These are phyloP conservation scores for Scolopax mira DNA, from an alignment of 2,113 vertebrate genomes.

Conservation along the genomic window DNA sequence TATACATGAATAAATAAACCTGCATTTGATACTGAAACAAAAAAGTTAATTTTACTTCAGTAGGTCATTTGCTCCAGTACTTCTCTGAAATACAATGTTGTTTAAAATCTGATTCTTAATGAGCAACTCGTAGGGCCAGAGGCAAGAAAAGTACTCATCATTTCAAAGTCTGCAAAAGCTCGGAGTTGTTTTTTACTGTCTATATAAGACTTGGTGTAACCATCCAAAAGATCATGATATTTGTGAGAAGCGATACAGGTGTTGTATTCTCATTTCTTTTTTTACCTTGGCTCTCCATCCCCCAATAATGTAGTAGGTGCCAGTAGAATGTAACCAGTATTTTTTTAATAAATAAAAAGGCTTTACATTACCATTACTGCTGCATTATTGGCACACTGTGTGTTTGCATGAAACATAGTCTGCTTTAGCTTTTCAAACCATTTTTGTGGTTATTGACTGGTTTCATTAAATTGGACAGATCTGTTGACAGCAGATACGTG, in stretches of 20 bases:
- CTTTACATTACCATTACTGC: neutral
- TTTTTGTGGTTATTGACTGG: constrained; percentile 23
- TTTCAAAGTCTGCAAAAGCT: neutral
- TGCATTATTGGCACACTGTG: constrained; percentile 7
- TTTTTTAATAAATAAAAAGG: constrained; percentile 45
- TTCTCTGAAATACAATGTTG: neutral
- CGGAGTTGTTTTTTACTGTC: neutral
- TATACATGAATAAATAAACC: neutral
- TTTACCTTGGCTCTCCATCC: neutral
- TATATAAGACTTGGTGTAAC: neutral
- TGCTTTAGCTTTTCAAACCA: constrained; percentile 17
- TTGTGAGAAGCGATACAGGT: constrained; percentile 8
- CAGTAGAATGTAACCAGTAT: constrained; percentile 42
- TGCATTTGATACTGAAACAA: neutral
- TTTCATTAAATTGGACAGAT: neutral
- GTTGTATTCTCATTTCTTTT: neutral
- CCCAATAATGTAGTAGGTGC: neutral
- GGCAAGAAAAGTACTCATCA: neutral
- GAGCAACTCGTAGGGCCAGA: neutral
- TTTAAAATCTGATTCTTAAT: neutral
- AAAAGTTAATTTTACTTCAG: neutral
- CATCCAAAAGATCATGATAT: neutral
- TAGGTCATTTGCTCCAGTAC: neutral
- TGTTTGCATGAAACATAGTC: constrained; percentile 7
- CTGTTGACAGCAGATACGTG: constrained; percentile 9